Evolutionary conservation across 2,797 vertebrate genomes (phyloP).

Genomic region (Semotilus atromaculatus): DNA sequence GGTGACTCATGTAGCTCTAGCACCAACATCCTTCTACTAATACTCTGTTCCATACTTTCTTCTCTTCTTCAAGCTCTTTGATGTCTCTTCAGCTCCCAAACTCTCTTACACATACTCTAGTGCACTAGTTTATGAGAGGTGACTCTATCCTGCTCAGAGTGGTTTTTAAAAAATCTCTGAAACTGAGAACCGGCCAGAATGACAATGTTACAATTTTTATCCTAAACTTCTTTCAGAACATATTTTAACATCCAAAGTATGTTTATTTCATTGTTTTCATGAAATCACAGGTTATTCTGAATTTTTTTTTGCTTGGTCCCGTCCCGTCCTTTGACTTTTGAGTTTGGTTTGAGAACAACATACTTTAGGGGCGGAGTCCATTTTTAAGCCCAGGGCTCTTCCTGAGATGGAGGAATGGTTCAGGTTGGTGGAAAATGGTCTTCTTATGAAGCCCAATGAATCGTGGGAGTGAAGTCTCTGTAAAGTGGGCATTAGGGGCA

Average conservation of each 20-base stretch:
- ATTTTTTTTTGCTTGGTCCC: background rate
- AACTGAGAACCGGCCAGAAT: background rate
- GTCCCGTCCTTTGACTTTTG: background rate
- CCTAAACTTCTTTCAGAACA: background rate
- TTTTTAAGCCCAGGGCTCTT: background rate
- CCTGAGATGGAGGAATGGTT: background rate
- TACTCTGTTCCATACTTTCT: constrained; percentile 47
- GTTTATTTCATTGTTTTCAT: background rate
- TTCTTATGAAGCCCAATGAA: background rate
- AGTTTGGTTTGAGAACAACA: background rate
- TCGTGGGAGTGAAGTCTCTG: background rate
- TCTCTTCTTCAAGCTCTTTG: background rate
- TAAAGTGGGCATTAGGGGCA: background rate
- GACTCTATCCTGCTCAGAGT: constrained; percentile 6
- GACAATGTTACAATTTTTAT: background rate
- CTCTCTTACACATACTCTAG: background rate
- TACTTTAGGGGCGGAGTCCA: background rate
- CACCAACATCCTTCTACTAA: constrained; percentile 37
- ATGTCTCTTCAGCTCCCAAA: background rate
- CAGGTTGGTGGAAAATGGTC: background rate
- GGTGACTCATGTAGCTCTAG: constrained; percentile 36
- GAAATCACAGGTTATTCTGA: background rate
- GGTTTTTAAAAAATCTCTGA: background rate
- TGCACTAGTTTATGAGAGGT: constrained; percentile 10
- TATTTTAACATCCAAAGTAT: background rate